Evolutionary conservation across 1,140 invertebrate genomes (phyloP), one percentile per base, ranked within the genome.

Genomic region (Aphaenogaster rudis): DNA sequence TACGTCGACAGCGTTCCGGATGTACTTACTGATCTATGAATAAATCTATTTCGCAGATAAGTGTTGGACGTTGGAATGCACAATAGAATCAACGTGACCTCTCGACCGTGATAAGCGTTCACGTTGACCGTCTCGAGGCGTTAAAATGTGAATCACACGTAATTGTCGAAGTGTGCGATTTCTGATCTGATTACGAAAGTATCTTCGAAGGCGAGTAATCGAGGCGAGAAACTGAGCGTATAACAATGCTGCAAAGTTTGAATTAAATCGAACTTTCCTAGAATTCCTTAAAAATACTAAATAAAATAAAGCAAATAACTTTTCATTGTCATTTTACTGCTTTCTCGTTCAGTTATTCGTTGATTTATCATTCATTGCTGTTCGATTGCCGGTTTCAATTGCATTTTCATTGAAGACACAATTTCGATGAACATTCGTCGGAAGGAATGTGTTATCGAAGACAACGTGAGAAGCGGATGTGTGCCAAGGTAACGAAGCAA

Each of bases 61-160:
- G 11, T 39, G 4, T 80, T 67, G 54, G 72, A 76, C 72, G 17
- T 66, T 66, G 28, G 61, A 66, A 79, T 66, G 61, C 28, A 80
- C 77, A 80, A 79, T 79, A 66, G 77, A 66, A 79, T 66, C 59
- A 66, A 50, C 17, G 28, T 79, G 77, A 79, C 61, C 61, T 66
- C 48, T 80, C 45, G 52, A 66, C 59, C 8, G 1, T 17, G 42
- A 66, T 50, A 67, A 39, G 17, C 61, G 45, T 17, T 50, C 45
- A 21, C 3, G 17, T 36, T 48, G 0, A 21, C 36, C 28, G 8
- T 45, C 9, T 64, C 50, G n/a, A 28, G 21, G 17, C 8, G 33
- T 33, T 42, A 28, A 80, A 39, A 67, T 42, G 54, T 42, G 52
- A 33, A 48, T 64, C 45, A 13, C 39, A 21, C 21, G n/a, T 76